Evolutionary conservation across 2,113 vertebrate genomes (phyloP), one percentile per base, ranked within the genome.

Genomic region (Ctenodactylus gundi): DNA sequence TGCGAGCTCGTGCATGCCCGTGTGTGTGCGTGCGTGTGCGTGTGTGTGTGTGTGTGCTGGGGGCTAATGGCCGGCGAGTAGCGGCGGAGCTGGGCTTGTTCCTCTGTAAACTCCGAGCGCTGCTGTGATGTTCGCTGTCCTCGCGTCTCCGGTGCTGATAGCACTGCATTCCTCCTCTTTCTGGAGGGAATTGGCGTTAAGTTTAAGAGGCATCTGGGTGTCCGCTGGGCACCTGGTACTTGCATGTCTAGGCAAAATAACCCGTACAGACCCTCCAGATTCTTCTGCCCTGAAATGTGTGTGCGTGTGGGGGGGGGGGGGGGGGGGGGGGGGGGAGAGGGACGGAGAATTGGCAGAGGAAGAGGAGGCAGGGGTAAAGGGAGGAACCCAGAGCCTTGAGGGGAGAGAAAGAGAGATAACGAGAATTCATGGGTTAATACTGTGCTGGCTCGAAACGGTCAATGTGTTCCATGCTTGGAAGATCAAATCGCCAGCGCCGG

Each of bases 171-270:
- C 95, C 91, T 96, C 83, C 81, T 93, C 96, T 97, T 97, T 85
- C 89, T 57, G 60, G 83, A 90, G 93, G 83, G 77, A 94, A 97
- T 91, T 84, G 87, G 92, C 91, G 36, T 97, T 97, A 98, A 98
- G 97, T 98, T 98, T 97, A 93, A 75, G 46, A 68, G 46, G 44
- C 57, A 77, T 39, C 36, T 72, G 88, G 88, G 53, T 86, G 85
- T 72, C 39, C 23, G 17, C 70, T 91, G 0, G 34, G 64, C 95
- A 87, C 83, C 84, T 95, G 84, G 88, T 65, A 96, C 89, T 96
- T 94, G 92, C 36, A 25, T 96, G 55, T 96, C 62, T 51, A 60
- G 94, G 88, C 0, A 18, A 96, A 97, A 97, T 75, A 88, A n/a
- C 46, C 90, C 75, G 29, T 76, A 85, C 7, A 51, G 60, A 93